A percentile compares a stretch with the other conserved stretches of the same genome.
Evolutionary conservation across 1,140 invertebrate species (phyloP).

Genomic region (Magallana ariakensis): DNA sequence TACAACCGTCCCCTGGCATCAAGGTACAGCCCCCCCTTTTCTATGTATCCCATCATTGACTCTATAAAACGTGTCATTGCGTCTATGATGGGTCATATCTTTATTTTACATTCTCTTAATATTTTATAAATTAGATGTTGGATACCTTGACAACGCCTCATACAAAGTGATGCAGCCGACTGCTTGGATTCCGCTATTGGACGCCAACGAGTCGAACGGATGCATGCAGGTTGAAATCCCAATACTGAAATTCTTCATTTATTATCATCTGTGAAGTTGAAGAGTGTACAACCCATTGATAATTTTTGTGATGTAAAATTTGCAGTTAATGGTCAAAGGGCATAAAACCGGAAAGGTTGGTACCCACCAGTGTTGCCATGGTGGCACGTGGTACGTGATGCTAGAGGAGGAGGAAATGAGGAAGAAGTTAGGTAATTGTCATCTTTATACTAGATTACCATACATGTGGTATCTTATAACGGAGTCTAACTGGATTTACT

Average conservation of each 20-base stretch:
- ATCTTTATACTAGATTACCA: no score
- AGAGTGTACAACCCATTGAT: no score
- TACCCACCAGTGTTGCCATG: conserved; percentile 72
- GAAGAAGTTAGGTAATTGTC: conserved; percentile 60
- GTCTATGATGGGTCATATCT: neutral
- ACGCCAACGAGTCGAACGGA: conserved; percentile 71
- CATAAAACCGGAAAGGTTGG: conserved; percentile 72
- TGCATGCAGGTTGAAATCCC: conserved; percentile 70
- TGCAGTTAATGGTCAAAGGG: conserved; percentile 64
- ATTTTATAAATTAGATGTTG: conserved; percentile 62
- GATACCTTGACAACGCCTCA: conserved; percentile 68
- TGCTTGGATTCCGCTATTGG: conserved; percentile 75
- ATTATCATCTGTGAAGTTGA: no score
- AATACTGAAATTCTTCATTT: no score
- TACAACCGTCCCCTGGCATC: conserved; percentile 77
- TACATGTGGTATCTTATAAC: no score
- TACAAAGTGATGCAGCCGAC: conserved; percentile 69
- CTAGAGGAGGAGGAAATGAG: conserved; percentile 72
- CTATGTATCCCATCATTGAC: neutral
- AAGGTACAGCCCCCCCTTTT: conserved; percentile 63
- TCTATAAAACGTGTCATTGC: neutral
- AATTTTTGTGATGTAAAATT: neutral
- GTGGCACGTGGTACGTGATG: conserved; percentile 75
- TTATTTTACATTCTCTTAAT: neutral
- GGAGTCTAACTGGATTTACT: no score